phyloP scores from a whole-genome alignment of 2,888 invertebrate genomes.

The Pristionchus exspectatus region DNA sequence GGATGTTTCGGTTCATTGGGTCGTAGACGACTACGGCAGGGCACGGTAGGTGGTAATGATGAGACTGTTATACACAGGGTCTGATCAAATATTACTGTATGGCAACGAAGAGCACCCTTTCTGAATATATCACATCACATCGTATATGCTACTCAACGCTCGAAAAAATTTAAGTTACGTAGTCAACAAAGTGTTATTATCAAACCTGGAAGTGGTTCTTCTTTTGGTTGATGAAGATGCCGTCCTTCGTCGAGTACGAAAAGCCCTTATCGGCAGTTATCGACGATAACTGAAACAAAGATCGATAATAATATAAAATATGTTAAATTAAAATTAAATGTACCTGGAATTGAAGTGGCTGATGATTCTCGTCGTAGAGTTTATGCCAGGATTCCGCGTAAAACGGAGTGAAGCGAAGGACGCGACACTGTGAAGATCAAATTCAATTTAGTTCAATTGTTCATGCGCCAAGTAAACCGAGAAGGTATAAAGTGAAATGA shows the following conservation, averaged over 20 bases:
- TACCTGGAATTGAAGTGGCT: slow-evolving; percentile 64
- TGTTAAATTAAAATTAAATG: no score
- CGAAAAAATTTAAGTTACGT: no score
- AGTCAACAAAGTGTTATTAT: neutral
- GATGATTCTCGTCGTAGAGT: slow-evolving; percentile 70
- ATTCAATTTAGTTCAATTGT: no score
- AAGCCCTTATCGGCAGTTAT: slow-evolving; percentile 98
- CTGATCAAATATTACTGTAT: no score
- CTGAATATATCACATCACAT: neutral
- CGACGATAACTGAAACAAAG: no score
- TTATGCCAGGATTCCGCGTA: slow-evolving; percentile 73
- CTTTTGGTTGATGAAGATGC: slow-evolving; percentile 98
- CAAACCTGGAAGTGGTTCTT: slow-evolving; percentile 94
- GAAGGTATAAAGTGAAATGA: no score
- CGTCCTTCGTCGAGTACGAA: slow-evolving; percentile 97
- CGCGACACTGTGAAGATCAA: no score
- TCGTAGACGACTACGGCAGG: no score
- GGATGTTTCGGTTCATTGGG: no score
- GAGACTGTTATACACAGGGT: neutral
- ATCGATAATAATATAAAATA: no score
- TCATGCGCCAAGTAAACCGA: no score
- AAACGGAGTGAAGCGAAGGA: slow-evolving; percentile 69
- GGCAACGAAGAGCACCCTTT: no score
- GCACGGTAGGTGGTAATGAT: neutral
- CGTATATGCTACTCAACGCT: neutral